Conservation (phyloP, 2,888 invertebrate genomes). For the Metacarcinus magister region DNA sequence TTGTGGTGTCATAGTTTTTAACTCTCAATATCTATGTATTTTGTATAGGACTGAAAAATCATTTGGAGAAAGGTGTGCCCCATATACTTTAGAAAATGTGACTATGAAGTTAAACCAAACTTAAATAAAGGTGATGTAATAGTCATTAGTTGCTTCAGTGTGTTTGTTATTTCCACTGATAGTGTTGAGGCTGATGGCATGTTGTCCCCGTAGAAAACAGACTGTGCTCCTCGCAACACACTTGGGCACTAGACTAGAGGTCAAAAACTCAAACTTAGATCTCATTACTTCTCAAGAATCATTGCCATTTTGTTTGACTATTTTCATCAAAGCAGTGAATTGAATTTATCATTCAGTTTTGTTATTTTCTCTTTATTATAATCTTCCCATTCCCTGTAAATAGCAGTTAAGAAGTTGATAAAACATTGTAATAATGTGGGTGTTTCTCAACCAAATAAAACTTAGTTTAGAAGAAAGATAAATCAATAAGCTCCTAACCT, state of each 20-base stretch:
- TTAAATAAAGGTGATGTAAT: not conserved
- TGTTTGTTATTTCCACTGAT: conserved; percentile 16
- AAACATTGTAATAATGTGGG: not conserved
- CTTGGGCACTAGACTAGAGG: not conserved
- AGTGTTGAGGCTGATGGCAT: conserved; percentile 45
- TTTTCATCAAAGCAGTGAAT: not conserved
- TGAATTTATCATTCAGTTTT: not conserved
- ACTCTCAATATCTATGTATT: not conserved
- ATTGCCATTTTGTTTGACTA: not conserved
- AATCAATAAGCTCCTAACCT: not conserved
- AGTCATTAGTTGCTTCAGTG: conserved; percentile 29
- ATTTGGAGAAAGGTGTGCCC: not conserved
- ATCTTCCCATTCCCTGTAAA: not conserved
- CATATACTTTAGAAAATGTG: not conserved
- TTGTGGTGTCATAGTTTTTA: conserved; percentile 51
- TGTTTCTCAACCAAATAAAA: not conserved
- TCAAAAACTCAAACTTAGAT: conserved; percentile 11
- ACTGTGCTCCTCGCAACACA: conserved; percentile 28
- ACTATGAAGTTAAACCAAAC: not conserved
- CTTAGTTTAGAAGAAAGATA: not conserved
- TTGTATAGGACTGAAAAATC: not conserved
- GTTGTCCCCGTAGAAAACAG: conserved; percentile 10
- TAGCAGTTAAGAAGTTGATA: not conserved
- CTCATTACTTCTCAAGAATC: not conserved
- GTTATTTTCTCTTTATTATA: not conserved